A percentile compares a stretch with the other conserved stretches of the same genome.
These are phyloP conservation scores for Actinia tenebrosa DNA, from an alignment of 64 coral and sea anemone species.

Conservation along the genomic window DNA sequence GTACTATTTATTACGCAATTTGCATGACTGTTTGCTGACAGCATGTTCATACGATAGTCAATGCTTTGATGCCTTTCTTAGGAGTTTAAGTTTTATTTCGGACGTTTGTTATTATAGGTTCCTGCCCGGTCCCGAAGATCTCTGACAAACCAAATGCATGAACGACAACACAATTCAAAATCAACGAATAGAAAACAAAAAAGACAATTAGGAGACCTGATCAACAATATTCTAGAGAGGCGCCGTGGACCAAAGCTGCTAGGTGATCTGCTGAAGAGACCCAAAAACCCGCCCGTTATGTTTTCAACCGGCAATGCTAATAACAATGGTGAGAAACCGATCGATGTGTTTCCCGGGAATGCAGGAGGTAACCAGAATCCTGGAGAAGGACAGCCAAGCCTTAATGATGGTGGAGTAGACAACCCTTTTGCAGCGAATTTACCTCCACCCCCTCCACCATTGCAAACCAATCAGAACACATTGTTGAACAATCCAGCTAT, in stretches of 20 bases:
- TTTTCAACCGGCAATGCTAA: neutral
- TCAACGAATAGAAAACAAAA: neutral
- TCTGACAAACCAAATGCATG: slow-evolving; percentile 18
- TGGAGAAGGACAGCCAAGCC: neutral
- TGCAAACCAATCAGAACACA: neutral
- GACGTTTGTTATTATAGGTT: slow-evolving; percentile 9
- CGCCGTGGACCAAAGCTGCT: slow-evolving; percentile 3
- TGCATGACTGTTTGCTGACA: too few species aligned
- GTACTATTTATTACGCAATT: too few species aligned
- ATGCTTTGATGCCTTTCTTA: slow-evolving; percentile 1
- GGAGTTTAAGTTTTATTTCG: slow-evolving; percentile 1
- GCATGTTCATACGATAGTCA: neutral
- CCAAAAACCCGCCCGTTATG: slow-evolving; percentile 6
- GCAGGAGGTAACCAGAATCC: neutral
- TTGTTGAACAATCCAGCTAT: slow-evolving; percentile 16
- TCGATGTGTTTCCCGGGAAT: slow-evolving; percentile 1
- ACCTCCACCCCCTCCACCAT: neutral
- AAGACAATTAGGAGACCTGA: slow-evolving; percentile 18
- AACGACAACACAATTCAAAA: neutral
- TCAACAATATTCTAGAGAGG: slow-evolving; percentile 9
- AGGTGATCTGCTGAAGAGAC: slow-evolving; percentile 1
- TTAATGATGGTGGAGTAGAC: neutral
- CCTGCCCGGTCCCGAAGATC: slow-evolving; percentile 2
- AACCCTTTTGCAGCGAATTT: neutral
- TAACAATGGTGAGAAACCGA: slow-evolving; percentile 8